Conservation (phyloP, 2,113 vertebrate genomes). For the Illadopsis cleaveri region DNA sequence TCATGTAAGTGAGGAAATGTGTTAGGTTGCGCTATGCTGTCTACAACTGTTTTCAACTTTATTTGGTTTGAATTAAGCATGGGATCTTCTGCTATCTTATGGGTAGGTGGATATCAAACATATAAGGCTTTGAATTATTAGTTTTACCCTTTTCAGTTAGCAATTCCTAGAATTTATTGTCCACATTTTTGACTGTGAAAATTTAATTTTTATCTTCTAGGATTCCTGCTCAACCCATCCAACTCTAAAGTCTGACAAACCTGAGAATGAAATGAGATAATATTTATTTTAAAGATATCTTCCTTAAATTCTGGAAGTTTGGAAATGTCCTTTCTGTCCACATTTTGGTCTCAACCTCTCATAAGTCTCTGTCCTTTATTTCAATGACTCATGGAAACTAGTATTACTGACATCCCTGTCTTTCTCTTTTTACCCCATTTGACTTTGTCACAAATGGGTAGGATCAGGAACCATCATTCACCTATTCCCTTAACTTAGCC, state of each 20-base stretch:
- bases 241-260: background rate
- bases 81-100: background rate
- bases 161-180: background rate
- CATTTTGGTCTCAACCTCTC: background rate
- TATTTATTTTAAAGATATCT: background rate
- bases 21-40: background rate
- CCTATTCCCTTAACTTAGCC: background rate
- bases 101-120: background rate
- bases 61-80: background rate
- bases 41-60: background rate
- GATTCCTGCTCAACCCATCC: background rate
- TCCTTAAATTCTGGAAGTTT: background rate
- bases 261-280: background rate
- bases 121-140: background rate
- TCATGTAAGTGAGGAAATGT: background rate
- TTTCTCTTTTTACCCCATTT: background rate
- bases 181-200: background rate
- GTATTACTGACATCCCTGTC: background rate
- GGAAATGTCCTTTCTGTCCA: background rate
- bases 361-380: background rate
- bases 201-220: background rate
- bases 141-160: background rate
- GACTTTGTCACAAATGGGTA: background rate
- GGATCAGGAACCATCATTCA: background rate
- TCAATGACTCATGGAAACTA: background rate